phyloP scores from a whole-genome alignment of 35 echinoderm and acorn worm genomes.

The Ophiothrix spiculata region DNA sequence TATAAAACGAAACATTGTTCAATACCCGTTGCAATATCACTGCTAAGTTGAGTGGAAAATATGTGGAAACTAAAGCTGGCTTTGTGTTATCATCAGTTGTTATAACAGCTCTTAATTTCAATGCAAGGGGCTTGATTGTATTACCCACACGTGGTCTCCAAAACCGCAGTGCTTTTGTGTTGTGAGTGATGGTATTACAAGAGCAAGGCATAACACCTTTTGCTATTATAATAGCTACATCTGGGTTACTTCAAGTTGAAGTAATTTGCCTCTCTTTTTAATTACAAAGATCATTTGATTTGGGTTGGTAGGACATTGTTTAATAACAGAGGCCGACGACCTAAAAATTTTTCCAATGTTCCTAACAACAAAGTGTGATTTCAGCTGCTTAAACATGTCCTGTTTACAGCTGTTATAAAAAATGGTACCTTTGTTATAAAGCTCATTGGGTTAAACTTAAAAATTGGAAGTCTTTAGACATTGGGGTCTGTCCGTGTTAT shows the following conservation, averaged over 20 bases:
- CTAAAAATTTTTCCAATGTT: no score
- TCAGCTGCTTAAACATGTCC: no score
- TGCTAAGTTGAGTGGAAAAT: neutral
- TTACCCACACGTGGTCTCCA: neutral
- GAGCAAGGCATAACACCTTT: neutral
- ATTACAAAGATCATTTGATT: neutral
- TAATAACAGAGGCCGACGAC: neutral
- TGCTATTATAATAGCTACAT: neutral
- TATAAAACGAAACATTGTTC: neutral
- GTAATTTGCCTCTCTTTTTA: neutral
- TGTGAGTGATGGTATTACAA: neutral
- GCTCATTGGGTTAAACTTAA: no score
- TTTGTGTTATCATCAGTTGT: neutral
- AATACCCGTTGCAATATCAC: neutral
- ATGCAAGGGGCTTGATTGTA: neutral
- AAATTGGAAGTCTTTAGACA: no score
- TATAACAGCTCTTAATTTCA: neutral
- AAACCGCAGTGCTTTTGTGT: neutral
- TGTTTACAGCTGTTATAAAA: constrained; percentile 1
- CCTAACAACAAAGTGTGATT: no score
- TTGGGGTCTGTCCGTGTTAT: no score
- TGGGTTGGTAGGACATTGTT: neutral
- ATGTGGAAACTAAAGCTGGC: neutral
- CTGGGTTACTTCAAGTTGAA: constrained; percentile 7
- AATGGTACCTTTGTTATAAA: no score